These are phyloP conservation scores for Toxotes lorentzi DNA, from an alignment of 2,797 vertebrate species.

Conservation along the genomic window DNA sequence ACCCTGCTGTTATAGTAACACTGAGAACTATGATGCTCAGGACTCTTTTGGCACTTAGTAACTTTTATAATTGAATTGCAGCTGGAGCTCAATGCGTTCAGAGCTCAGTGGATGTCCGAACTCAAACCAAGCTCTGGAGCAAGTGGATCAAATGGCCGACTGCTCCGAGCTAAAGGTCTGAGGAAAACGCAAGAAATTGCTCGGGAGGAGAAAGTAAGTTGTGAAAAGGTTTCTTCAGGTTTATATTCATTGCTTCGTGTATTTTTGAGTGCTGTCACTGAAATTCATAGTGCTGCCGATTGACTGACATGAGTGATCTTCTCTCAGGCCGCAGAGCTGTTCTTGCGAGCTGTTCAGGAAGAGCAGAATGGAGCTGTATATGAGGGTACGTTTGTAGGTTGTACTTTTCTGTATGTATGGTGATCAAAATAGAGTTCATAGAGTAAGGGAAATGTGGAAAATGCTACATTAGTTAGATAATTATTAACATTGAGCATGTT, in stretches of 20 bases:
- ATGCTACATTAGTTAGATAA: too few relatives aligned
- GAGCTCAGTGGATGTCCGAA: slow-evolving; percentile 98
- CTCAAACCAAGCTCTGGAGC: slow-evolving; percentile 88
- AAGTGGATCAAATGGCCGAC: slow-evolving; percentile 75
- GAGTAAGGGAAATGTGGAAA: too few relatives aligned
- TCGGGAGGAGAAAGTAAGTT: slow-evolving; percentile 92
- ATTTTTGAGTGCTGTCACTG: background rate
- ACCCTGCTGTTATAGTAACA: background rate
- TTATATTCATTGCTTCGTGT: background rate
- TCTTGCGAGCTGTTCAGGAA: slow-evolving; percentile 95
- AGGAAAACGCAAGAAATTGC: slow-evolving; percentile 90
- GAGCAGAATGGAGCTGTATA: slow-evolving; percentile 98
- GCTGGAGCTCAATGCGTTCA: slow-evolving; percentile 94
- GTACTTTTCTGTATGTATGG: background rate
- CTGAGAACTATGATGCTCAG: background rate
- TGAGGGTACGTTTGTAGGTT: slow-evolving; percentile 87
- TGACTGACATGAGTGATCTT: slow-evolving; percentile 52
- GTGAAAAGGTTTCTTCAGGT: background rate
- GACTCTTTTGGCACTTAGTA: background rate
- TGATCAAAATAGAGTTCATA: too few relatives aligned
- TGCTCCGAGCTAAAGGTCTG: slow-evolving; percentile 82
- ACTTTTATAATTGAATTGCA: slow-evolving; percentile 56
- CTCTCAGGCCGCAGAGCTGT: slow-evolving; percentile 94
- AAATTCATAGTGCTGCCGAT: background rate
- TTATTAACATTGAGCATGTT: slow-evolving; percentile 4